Base-by-base conservation (phyloP, 2,113 vertebrate species). In the Phycodurus eques region DNA sequence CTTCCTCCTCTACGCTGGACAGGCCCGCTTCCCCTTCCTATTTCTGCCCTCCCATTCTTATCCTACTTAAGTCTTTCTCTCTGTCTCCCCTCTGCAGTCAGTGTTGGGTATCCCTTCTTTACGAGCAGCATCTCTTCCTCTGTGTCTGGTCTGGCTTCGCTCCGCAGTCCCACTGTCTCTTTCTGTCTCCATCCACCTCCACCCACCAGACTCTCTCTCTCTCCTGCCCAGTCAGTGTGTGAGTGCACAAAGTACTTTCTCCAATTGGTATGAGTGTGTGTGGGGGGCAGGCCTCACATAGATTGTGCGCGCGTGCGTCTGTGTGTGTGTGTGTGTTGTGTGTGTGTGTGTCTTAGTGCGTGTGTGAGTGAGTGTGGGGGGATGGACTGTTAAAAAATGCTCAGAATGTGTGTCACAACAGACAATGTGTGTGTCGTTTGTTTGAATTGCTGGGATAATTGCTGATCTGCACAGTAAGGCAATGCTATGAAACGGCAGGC, bases 211-310 rank as follows among this genome's bases (percentile, higher is more conserved):
- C 76, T 75, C 77, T 71, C 73, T 68, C 74, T 68, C 79, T 76
- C 83, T 79, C 74, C 83, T 86, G 82, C 80, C 79, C 81, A 83
- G 83, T 74, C 78, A 78, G 80, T 71, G 71, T 71, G 80, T 83
- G 80, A 90, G 90, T 87, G 79, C 87, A 90, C 90, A 92, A 91
- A 90, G 91, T 87, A 84, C 78, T 85, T 82, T 78, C 67, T 86
- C 80, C 86, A 73, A 83, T 73, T 91, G 89, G 86, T 73, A 78
- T 87, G 77, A 80, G 89, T 85, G 82, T 82, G 83, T 80, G 82
- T 80, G 80, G 74, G 78, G 80, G 73, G 72, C 43, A 66, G 78
- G 79, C 73, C 81, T 67, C 60, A 53, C 66, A 82, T 78, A 84
- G 66, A 43, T 39, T 27, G 79, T 71, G 72, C 66, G 70, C 76